Base-by-base conservation (phyloP, 2,888 invertebrate genomes). In the Arenicola marina region DNA sequence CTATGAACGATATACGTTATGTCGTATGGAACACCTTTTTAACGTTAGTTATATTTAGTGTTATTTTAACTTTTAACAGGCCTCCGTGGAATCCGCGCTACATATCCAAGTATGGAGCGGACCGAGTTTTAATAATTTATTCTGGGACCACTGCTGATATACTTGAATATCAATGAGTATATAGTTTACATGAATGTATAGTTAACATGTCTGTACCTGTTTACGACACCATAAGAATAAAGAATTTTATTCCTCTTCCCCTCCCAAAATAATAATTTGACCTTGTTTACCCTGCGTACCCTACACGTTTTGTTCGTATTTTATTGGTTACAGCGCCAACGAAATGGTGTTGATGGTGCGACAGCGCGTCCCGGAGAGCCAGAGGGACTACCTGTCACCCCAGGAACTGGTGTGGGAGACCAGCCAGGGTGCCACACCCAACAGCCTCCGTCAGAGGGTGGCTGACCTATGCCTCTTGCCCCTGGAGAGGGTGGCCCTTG, bases 371-470 rank as follows among this genome's bases (percentile, higher is more conserved):
- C 72, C 74, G 3, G 74, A 70, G n/a, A 73, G 68, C 0, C 67
- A n/a, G n/a, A n/a, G 69, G 33, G 62, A 61, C 3, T 80, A 80
- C 61, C 62, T 62, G 3, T 64, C 72, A 4, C 58, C 71, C 21
- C 57, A 65, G 43, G 80, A 80, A 61, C 56, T 80, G 33, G 59
- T 80, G n/a, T 81, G 80, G 80, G 74, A 79, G 62, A 31, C 53
- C 3, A 71, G 73, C 33, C 60, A 65, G 18, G 78, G 78, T 1
- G 72, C 75, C 18, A 69, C 71, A 18, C 65, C 72, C 24, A 63
- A 62, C 2, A 67, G 68, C 56, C 71, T 81, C 34, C 65, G 72
- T 32, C 70, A 73, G 58, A 66, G 71, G 2, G 62, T 80, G 3
- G 70, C 75, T 28, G 65, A 69, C 4, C 32, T 63, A 21, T 62